Conservation (phyloP, 2,113 vertebrate genomes). For the Cottus gobio region DNA sequence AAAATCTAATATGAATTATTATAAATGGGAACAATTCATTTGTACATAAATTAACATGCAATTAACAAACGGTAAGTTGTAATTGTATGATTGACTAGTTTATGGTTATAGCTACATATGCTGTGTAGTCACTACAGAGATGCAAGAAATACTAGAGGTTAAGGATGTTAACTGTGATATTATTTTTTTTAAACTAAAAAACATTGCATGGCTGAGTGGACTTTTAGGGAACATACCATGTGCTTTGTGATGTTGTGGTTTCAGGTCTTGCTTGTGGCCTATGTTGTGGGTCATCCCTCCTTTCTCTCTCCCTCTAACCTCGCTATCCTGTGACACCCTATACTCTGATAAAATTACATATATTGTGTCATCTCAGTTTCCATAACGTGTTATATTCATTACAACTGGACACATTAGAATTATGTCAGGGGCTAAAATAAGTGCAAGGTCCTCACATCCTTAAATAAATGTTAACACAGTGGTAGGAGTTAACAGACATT, state of each 20-base stretch:
- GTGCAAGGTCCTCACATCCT: constrained; percentile 64
- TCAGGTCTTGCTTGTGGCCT: constrained; percentile 41
- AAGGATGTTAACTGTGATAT: constrained; percentile 5
- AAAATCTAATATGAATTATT: constrained; percentile 20
- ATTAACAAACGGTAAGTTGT: not conserved
- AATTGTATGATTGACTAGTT: constrained; percentile 6
- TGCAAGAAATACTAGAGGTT: not conserved
- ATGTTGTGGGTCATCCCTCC: constrained; percentile 21
- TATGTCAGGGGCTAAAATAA: constrained; percentile 56
- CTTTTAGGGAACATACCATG: constrained; percentile 16
- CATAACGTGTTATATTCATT: constrained; percentile 34
- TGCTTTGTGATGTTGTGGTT: constrained; percentile 57
- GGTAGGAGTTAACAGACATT: constrained; percentile 73
- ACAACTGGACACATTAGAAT: constrained; percentile 36
- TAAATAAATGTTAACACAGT: constrained; percentile 78
- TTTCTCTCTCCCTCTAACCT: constrained; percentile 4
- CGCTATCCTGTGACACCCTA: not conserved
- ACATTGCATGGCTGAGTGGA: constrained; percentile 29
- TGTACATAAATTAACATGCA: constrained; percentile 16
- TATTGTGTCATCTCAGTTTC: constrained; percentile 26
- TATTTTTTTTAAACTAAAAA: not conserved
- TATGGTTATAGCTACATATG: not conserved
- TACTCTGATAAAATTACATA: constrained; percentile 14
- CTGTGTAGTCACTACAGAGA: not conserved
- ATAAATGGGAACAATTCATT: constrained; percentile 7